phyloP scores from a whole-genome alignment of 2,888 invertebrate species.

The Xanthia togata region DNA sequence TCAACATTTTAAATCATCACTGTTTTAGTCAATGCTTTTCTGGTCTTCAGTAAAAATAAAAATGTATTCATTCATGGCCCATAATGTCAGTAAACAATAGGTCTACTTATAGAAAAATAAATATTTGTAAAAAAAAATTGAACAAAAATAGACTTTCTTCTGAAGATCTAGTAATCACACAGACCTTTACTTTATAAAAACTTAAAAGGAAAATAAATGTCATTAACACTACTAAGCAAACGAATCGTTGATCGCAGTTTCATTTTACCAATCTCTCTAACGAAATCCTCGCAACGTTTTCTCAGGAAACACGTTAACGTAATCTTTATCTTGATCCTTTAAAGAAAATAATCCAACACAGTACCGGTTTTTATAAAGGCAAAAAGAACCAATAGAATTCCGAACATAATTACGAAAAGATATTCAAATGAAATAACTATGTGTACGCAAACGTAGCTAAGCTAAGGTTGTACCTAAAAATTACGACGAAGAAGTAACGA shows the following conservation, averaged over 20 bases:
- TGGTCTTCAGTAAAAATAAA: background rate
- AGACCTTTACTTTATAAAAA: background rate
- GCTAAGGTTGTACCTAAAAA: conserved; percentile 11
- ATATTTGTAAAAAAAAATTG: background rate
- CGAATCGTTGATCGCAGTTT: conserved; percentile 11
- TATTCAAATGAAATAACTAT: conserved; percentile 52
- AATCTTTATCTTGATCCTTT: conserved; percentile 32
- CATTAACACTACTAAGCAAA: conserved; percentile 14
- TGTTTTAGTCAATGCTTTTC: too few species aligned
- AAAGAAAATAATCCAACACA: conserved; percentile 14
- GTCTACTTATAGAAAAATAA: background rate
- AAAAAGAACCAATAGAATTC: conserved; percentile 32
- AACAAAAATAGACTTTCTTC: background rate
- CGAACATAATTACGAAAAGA: conserved; percentile 34
- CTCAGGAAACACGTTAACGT: conserved; percentile 7
- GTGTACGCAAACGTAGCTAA: conserved; percentile 21
- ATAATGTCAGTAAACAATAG: background rate
- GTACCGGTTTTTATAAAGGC: conserved; percentile 14
- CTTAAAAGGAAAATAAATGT: background rate
- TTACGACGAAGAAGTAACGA: too few species aligned
- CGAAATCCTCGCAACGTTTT: conserved; percentile 7
- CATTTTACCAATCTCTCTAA: conserved; percentile 19
- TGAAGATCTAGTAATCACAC: background rate
- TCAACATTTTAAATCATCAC: too few species aligned
- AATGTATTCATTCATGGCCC: background rate